Percentiles rank a stretch among this genome's conserved stretches.
phyloP scores from a whole-genome alignment of 1,140 invertebrate genomes.

The Berghia stephanieae region DNA sequence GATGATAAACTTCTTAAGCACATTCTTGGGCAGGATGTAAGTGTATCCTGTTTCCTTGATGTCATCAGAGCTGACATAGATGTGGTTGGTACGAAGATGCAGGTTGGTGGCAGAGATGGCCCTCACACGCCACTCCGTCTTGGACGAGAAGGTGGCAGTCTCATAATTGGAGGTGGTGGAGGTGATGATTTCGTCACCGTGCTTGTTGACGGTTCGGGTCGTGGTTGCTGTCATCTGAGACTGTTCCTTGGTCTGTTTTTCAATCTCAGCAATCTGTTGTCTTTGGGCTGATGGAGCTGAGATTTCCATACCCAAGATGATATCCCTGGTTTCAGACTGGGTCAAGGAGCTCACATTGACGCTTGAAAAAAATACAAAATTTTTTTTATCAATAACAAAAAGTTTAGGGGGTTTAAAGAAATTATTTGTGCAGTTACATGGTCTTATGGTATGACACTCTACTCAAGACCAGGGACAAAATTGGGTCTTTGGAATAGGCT shows the following conservation, averaged over 20 bases:
- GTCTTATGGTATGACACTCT: no score
- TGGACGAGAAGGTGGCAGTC: constrained; percentile 96
- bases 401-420: no score
- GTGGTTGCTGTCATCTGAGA: constrained; percentile 98
- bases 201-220: constrained; percentile 98
- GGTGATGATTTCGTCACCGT: constrained; percentile 99
- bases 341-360: constrained; percentile 99
- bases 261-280: constrained; percentile 99
- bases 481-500: no score
- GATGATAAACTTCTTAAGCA: constrained; percentile 98
- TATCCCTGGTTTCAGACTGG: constrained; percentile 98
- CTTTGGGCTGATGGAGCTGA: constrained; percentile 97
- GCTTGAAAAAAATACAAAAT: no score
- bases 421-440: no score
- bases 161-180: constrained; percentile 99
- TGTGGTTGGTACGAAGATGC: constrained; percentile 97
- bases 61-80: constrained; percentile 98
- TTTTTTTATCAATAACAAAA: no score
- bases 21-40: constrained; percentile 98
- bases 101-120: constrained; percentile 99
- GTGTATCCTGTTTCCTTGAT: constrained; percentile 99
- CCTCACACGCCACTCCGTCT: constrained; percentile 98
- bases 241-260: constrained; percentile 99
- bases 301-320: constrained; percentile 99
- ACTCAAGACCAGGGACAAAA: no score